These are phyloP conservation scores for Trissoscelio sp. DNA, from an alignment of 2,888 invertebrate species.

Conservation along the genomic window DNA sequence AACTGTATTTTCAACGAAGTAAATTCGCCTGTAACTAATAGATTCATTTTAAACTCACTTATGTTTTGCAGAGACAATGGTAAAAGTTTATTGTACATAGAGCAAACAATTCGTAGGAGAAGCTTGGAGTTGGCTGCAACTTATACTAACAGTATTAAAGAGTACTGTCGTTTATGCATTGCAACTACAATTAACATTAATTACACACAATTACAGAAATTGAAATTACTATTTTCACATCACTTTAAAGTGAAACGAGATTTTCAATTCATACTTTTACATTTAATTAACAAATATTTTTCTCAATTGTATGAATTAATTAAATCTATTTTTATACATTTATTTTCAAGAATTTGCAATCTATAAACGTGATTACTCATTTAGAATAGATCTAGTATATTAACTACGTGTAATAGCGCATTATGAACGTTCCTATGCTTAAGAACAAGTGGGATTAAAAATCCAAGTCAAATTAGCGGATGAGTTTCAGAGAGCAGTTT, in stretches of 20 bases:
- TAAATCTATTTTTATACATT: neutral
- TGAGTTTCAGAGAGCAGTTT: conserved; percentile 29
- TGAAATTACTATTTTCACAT: neutral
- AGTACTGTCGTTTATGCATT: conserved; percentile 59
- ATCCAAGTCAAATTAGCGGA: conserved; percentile 30
- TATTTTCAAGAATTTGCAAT: conserved; percentile 23
- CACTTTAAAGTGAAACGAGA: no score
- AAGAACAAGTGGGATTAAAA: conserved; percentile 53
- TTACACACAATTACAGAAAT: neutral
- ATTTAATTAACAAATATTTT: neutral
- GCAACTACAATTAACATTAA: conserved; percentile 29
- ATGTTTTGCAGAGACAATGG: conserved; percentile 16
- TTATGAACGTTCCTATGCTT: conserved; percentile 62
- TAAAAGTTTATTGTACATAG: conserved; percentile 41
- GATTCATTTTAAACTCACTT: conserved; percentile 25
- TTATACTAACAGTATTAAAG: conserved; percentile 66
- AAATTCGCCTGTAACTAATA: no score
- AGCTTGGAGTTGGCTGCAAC: conserved; percentile 51
- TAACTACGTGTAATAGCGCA: conserved; percentile 50
- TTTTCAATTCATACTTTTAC: no score
- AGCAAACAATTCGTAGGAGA: conserved; percentile 30
- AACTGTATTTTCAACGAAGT: no score
- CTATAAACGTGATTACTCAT: conserved; percentile 57
- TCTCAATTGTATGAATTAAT: neutral
- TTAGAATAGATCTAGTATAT: conserved; percentile 59